phyloP scores from a whole-genome alignment of 2,113 vertebrate species.

The Papio anubis region DNA sequence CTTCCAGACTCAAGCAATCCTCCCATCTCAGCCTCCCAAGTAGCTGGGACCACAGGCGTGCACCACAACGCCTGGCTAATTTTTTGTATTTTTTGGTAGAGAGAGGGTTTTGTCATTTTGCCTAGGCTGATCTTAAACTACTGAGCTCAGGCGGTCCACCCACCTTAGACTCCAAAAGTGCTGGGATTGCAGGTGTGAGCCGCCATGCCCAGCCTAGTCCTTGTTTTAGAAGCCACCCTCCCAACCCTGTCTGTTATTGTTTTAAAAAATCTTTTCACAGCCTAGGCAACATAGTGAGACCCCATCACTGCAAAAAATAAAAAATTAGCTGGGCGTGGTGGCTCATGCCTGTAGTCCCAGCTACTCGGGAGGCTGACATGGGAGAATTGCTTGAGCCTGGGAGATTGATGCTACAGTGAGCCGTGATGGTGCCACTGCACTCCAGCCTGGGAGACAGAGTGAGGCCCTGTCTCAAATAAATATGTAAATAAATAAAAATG shows the following conservation, averaged over 20 bases:
- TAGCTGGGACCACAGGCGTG: no score
- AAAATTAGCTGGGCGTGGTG: background rate
- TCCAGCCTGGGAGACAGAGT: background rate
- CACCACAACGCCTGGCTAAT: no score
- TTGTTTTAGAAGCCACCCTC: conserved; percentile 45
- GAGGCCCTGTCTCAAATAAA: background rate
- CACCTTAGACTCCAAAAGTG: no score
- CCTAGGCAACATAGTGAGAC: background rate
- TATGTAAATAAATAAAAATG: background rate
- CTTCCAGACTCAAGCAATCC: no score
- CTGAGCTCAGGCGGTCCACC: no score
- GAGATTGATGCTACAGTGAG: background rate
- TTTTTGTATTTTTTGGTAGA: no score
- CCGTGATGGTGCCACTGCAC: background rate
- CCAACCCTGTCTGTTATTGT: background rate
- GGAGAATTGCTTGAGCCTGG: background rate
- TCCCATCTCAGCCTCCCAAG: no score
- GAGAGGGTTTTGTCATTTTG: no score
- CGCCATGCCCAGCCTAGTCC: background rate
- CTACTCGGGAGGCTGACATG: background rate
- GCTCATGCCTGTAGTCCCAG: background rate
- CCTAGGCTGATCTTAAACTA: no score
- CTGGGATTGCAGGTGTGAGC: no score
- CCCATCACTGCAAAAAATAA: background rate
- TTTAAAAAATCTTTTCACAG: background rate